A percentile compares a stretch with the other conserved stretches of the same genome.
Conservation (phyloP, 1,140 invertebrate species). For the Saxidomus purpurata region DNA sequence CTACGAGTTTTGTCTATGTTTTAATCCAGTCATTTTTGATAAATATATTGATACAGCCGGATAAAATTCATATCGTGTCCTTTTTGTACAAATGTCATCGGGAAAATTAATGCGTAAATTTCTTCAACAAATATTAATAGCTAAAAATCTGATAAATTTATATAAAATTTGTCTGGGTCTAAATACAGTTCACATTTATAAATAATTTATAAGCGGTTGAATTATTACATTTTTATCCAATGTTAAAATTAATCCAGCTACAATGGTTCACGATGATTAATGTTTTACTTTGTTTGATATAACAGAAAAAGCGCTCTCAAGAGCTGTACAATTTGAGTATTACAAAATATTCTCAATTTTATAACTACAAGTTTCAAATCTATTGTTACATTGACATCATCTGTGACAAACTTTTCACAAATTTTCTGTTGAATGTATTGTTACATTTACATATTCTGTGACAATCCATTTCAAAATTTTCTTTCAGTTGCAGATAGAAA, state of each 20-base stretch:
- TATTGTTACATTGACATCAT: too few relatives aligned
- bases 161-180: constrained; percentile 41
- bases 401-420: too few relatives aligned
- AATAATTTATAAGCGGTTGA: constrained; percentile 2
- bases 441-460: too few relatives aligned
- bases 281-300: neutral
- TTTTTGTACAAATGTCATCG: constrained; percentile 36
- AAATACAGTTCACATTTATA: constrained; percentile 12
- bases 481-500: too few relatives aligned
- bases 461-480: too few relatives aligned
- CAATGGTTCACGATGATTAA: neutral
- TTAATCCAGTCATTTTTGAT: constrained; percentile 58
- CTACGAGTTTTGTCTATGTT: constrained; percentile 41
- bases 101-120: constrained; percentile 18
- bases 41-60: constrained; percentile 51
- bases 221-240: constrained; percentile 11
- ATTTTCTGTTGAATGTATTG: too few relatives aligned
- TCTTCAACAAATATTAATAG: constrained; percentile 60
- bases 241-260: constrained; percentile 5
- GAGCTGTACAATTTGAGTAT: too few relatives aligned
- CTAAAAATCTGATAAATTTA: constrained; percentile 62
- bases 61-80: constrained; percentile 20
- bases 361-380: too few relatives aligned
- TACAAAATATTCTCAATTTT: too few relatives aligned
- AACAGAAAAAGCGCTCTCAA: too few relatives aligned